These are phyloP conservation scores for Drosophila mojavensis DNA, from an alignment of 1,140 invertebrate genomes.

Conservation along the genomic window DNA sequence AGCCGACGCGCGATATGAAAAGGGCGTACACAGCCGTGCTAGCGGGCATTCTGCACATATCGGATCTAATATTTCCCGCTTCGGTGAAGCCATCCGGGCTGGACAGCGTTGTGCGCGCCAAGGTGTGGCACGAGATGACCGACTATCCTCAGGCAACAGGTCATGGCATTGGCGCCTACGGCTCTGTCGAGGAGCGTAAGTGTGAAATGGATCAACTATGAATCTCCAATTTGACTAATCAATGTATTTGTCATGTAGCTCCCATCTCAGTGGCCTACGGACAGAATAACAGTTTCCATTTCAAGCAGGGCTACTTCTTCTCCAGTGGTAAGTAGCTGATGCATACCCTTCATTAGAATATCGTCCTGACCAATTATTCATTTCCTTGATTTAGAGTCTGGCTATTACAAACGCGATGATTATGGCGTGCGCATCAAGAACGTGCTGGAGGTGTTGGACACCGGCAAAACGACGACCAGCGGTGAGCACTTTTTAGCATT, in stretches of 20 bases:
- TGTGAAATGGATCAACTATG: not conserved
- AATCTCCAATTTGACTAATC: not conserved
- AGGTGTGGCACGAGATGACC: constrained; percentile 92
- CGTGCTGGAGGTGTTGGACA: constrained; percentile 92
- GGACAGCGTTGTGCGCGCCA: constrained; percentile 90
- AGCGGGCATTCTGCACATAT: constrained; percentile 92
- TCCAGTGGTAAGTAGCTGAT: constrained; percentile 88
- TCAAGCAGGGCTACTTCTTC: constrained; percentile 93
- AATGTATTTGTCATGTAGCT: constrained; percentile 85
- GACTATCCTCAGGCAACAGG: constrained; percentile 95
- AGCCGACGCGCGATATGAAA: constrained; percentile 90
- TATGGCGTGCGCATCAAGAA: constrained; percentile 97
- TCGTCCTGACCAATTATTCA: no score
- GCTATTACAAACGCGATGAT: constrained; percentile 91
- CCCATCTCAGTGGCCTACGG: constrained; percentile 88
- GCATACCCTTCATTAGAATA: not conserved
- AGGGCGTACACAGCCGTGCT: constrained; percentile 95
- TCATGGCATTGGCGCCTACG: constrained; percentile 95
- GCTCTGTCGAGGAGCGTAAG: constrained; percentile 85
- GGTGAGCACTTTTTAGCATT: constrained; percentile 88
- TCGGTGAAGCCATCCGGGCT: constrained; percentile 88
- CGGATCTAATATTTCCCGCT: constrained; percentile 88
- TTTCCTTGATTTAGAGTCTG: constrained; percentile 87
- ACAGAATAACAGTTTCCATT: constrained; percentile 85
- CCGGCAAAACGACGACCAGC: constrained; percentile 83